Conservation (phyloP, 2,797 vertebrate genomes). For the Phoeniculus purpureus region DNA sequence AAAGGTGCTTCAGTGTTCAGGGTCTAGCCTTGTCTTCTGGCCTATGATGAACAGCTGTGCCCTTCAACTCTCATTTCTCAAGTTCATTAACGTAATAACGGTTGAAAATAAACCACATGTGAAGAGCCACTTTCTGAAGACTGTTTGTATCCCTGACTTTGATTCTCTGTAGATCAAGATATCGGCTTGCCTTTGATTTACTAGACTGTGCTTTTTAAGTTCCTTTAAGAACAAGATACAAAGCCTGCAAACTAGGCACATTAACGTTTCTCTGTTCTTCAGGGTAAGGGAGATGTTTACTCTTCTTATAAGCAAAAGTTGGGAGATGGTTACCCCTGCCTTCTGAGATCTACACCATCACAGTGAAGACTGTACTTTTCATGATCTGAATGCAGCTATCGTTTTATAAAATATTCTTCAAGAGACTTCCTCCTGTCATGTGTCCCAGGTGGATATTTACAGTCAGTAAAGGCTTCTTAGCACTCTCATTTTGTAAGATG, state of each 20-base stretch:
- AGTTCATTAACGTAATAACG: background rate
- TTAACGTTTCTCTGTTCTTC: background rate
- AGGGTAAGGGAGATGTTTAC: background rate
- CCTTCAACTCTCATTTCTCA: background rate
- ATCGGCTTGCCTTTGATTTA: background rate
- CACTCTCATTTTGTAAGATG: background rate
- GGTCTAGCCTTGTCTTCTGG: background rate
- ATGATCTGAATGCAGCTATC: background rate
- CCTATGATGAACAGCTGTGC: background rate
- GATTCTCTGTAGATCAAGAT: slow-evolving; percentile 24
- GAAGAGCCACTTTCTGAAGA: background rate
- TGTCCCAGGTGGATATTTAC: background rate
- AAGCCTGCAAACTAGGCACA: background rate
- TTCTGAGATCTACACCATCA: background rate
- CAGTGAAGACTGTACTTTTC: background rate
- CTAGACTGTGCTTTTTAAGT: background rate
- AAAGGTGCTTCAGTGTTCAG: background rate
- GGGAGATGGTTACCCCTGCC: background rate
- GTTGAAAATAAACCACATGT: background rate
- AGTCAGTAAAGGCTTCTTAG: background rate
- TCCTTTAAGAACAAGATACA: slow-evolving; percentile 1
- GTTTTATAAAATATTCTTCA: background rate
- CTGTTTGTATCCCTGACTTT: background rate
- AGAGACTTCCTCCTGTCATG: background rate
- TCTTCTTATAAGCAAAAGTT: background rate